Percentiles rank a stretch among this genome's conserved stretches.
These are phyloP conservation scores for Polyploca ridens DNA, from an alignment of 2,888 invertebrate genomes.

Conservation along the genomic window DNA sequence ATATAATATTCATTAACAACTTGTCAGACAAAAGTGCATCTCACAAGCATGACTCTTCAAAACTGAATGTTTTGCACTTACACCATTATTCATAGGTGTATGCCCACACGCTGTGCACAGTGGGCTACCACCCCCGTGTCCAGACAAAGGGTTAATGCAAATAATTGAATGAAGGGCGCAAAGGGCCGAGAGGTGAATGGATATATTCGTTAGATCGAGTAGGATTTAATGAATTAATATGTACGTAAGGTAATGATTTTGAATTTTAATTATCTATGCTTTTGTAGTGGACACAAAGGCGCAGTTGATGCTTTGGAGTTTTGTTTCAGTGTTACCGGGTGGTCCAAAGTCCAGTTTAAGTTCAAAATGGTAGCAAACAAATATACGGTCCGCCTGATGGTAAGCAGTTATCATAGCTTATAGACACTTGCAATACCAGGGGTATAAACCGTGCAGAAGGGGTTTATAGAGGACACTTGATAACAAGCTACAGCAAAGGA, in stretches of 20 bases:
- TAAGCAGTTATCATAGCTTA: too few species aligned
- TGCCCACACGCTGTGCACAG: constrained; percentile 59
- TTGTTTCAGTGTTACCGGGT: neutral
- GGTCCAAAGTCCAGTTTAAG: neutral
- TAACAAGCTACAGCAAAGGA: too few species aligned
- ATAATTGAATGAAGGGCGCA: constrained; percentile 14
- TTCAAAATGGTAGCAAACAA: too few species aligned
- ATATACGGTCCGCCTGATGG: too few species aligned
- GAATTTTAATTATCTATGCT: constrained; percentile 5
- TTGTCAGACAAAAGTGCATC: constrained; percentile 1
- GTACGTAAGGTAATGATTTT: constrained; percentile 14
- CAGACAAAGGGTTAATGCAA: constrained; percentile 32
- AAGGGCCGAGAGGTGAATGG: constrained; percentile 20
- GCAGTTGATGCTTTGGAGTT: neutral
- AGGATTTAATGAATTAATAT: constrained; percentile 24
- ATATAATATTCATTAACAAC: neutral
- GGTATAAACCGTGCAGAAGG: too few species aligned
- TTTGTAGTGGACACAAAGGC: constrained; percentile 2
- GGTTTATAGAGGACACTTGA: too few species aligned
- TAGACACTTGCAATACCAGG: too few species aligned
- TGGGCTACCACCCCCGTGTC: constrained; percentile 57
- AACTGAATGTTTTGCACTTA: constrained; percentile 9
- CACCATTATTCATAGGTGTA: constrained; percentile 23
- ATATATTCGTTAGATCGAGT: constrained; percentile 19
- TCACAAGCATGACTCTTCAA: neutral